Base-by-base conservation (phyloP, 2,113 vertebrate species). In the Nyctibius bracteatus region DNA sequence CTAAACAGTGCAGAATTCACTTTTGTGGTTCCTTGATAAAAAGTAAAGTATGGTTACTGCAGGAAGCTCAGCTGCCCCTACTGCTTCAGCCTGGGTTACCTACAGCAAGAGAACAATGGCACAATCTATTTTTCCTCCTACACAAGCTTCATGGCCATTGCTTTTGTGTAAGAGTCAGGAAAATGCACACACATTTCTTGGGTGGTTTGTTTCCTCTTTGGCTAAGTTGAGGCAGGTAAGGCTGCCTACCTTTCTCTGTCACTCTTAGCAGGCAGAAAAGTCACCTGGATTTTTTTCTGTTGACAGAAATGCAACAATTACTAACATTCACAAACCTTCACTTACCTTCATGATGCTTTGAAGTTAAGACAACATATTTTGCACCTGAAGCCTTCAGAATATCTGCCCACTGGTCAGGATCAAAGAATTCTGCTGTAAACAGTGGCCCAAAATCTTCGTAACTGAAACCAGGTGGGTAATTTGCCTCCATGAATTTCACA, bases 341-440 rank as follows among this genome's bases (percentile, higher is more conserved):
- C 95, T 97, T 94, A 99, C 99, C 99, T 98, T 99, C 99, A 20
- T 99, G 99, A 95, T 99, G 99, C 96, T 99, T 99, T n/a, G 99
- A 98, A 51, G 99, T 99, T 88, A 99, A 98, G 44, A 99, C 99
- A 44, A 99, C 95, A 6, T 99, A 99, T 89, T 99, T 99, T 87
- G 99, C 99, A 70, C 99, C 99, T 1, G 99, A 99, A 52, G 98
- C 98, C 46, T 97, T 97, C 80, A 99, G 97, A 94, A 99, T 96
- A 58, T 99, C 98, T 18, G 98, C 98, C 99, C 99, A 99, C 39
- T 98, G 96, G 83, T 97, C 95, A 15, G 99, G 97, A 92, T 99
- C 95, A 81, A 99, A 99, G 96, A 99, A 99, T 86, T 99, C 98
- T 22, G 99, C 98, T 23, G 98, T 99, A 92, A 99, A 99, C n/a